These are phyloP conservation scores for Malurus cyaneus DNA, from an alignment of 2,113 vertebrate genomes.

Conservation along the genomic window DNA sequence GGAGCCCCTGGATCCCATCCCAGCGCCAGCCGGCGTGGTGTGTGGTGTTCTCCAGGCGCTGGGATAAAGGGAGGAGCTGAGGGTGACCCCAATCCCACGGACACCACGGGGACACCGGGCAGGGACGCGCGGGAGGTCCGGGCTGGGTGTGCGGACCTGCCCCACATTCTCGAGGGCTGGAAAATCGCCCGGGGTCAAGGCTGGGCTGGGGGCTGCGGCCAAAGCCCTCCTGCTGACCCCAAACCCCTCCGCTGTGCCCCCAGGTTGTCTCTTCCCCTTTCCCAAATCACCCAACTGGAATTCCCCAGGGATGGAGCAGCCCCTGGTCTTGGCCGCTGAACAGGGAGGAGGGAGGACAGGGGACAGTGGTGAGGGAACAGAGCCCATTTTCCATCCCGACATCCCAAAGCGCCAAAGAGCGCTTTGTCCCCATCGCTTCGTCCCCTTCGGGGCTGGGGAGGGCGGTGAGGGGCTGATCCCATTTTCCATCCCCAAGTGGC, in stretches of 20 bases:
- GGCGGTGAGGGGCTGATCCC: too few species aligned
- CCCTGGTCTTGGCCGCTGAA: neutral
- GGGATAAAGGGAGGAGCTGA: too few species aligned
- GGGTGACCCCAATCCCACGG: too few species aligned
- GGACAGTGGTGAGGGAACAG: neutral
- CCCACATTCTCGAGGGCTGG: slow-evolving; percentile 7
- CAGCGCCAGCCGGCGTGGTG: too few species aligned
- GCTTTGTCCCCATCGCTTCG: neutral
- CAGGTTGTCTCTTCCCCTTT: neutral
- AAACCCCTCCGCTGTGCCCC: too few species aligned
- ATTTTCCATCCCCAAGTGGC: neutral
- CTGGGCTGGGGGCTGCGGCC: slow-evolving; percentile 1
- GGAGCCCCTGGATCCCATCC: too few species aligned
- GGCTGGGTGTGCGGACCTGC: neutral
- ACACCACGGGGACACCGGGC: neutral
- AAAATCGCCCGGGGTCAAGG: neutral
- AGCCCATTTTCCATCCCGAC: rapidly evolving
- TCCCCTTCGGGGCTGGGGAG: neutral
- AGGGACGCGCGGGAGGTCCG: neutral
- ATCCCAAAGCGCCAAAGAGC: rapidly evolving
- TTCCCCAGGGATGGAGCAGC: neutral
- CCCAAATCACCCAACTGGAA: neutral
- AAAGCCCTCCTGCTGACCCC: neutral
- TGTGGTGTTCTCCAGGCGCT: too few species aligned
- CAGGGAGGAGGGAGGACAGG: neutral